Evolutionary conservation across 1,140 invertebrate species (phyloP).

Genomic region (Dreissena rostriformis): DNA sequence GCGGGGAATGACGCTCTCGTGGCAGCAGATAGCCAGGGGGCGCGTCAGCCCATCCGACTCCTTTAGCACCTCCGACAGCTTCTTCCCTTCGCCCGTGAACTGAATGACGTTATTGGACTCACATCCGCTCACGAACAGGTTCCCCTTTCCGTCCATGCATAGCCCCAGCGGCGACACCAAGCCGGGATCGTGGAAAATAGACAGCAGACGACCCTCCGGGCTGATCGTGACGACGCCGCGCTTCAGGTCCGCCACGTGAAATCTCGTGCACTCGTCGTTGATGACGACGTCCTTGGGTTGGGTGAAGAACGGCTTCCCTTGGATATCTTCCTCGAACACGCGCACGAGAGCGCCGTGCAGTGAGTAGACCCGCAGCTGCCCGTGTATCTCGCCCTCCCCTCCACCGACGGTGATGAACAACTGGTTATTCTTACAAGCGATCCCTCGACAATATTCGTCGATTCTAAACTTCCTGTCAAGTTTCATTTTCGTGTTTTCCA

Average conservation of each 20-base stretch:
- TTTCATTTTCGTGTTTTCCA: slow-evolving; percentile 17
- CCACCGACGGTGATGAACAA: slow-evolving; percentile 39
- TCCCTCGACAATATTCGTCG: slow-evolving; percentile 48
- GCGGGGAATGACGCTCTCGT: slow-evolving; percentile 36
- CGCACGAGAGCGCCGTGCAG: slow-evolving; percentile 24
- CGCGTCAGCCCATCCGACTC: slow-evolving; percentile 20
- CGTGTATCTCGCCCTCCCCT: slow-evolving; percentile 41
- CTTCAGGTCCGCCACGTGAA: slow-evolving; percentile 33
- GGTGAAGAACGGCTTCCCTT: slow-evolving; percentile 29
- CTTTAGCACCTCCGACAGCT: slow-evolving; percentile 28
- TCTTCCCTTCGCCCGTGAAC: slow-evolving; percentile 35
- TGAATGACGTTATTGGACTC: slow-evolving; percentile 41
- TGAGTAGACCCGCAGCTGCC: slow-evolving; percentile 38
- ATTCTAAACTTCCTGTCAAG: slow-evolving; percentile 30
- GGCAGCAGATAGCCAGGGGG: slow-evolving; percentile 32
- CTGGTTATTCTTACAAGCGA: slow-evolving; percentile 29
- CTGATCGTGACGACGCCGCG: slow-evolving; percentile 29
- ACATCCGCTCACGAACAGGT: slow-evolving; percentile 38
- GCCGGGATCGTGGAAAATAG: slow-evolving; percentile 10
- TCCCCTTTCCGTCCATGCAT: slow-evolving; percentile 44
- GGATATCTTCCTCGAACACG: slow-evolving; percentile 42
- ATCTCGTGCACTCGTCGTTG: slow-evolving; percentile 21
- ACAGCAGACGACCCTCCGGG: slow-evolving; percentile 23
- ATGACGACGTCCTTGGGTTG: slow-evolving; percentile 17
- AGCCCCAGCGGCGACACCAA: slow-evolving; percentile 21